A percentile compares a stretch with the other conserved stretches of the same genome.
Conservation (phyloP, 2,113 vertebrate genomes). For the Nycticryphes semicollaris region DNA sequence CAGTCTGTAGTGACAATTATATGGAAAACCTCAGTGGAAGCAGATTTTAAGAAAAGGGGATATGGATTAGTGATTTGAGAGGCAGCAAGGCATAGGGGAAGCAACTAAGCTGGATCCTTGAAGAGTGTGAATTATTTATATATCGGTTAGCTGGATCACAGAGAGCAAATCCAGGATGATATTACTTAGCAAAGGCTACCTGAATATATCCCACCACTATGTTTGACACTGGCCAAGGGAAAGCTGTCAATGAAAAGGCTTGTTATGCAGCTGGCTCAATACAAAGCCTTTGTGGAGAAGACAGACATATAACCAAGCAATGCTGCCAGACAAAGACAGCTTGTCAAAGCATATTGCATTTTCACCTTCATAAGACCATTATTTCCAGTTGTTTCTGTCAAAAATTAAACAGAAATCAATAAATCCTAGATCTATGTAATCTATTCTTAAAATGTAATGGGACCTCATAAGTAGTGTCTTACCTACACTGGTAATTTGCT, state of each 20-base stretch:
- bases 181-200: background rate
- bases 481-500: constrained; percentile 25
- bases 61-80: constrained; percentile 47
- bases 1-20: constrained; percentile 50
- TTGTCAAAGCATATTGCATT: constrained; percentile 30
- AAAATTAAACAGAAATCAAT: background rate
- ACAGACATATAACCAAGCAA: background rate
- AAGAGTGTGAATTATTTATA: constrained; percentile 32
- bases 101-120: background rate
- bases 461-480: constrained; percentile 1
- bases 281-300: constrained; percentile 5
- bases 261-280: background rate
- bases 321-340: background rate
- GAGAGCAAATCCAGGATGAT: background rate
- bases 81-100: constrained; percentile 21
- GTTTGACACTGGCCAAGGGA: constrained; percentile 3
- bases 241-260: background rate
- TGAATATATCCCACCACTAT: background rate
- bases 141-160: constrained; percentile 28
- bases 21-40: constrained; percentile 33
- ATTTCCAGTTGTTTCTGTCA: background rate
- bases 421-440: constrained; percentile 9
- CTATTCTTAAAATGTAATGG: constrained; percentile 34
- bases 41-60: constrained; percentile 12
- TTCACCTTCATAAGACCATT: constrained; percentile 38